These are phyloP conservation scores for Parazoanthus swiftii DNA, from an alignment of 92 coral and sea anemone genomes.

Conservation along the genomic window DNA sequence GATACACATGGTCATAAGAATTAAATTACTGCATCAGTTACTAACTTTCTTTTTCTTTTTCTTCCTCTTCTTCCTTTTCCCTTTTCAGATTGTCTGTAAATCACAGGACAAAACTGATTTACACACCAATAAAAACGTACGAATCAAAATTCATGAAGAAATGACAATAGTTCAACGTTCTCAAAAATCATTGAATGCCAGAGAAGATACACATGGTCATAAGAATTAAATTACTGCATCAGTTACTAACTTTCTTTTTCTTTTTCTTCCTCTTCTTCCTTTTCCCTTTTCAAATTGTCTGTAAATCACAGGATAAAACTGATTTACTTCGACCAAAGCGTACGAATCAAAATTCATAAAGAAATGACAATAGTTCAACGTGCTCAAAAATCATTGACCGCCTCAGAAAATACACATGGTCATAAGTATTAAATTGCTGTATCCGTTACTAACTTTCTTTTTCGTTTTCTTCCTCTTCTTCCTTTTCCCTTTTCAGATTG, in stretches of 20 bases:
- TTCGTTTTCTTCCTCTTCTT: conserved; percentile 17
- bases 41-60: conserved; percentile 34
- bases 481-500: conserved; percentile 28
- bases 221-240: neutral
- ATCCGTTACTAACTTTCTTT: conserved; percentile 32
- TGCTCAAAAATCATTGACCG: too few species aligned
- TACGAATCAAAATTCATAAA: too few species aligned
- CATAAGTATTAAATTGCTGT: neutral
- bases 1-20: too few species aligned
- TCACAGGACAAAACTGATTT: neutral
- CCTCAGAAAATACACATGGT: too few species aligned
- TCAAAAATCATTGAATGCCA: too few species aligned
- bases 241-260: conserved; percentile 36
- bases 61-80: conserved; percentile 25
- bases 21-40: neutral
- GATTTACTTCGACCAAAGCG: neutral
- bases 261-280: conserved; percentile 18
- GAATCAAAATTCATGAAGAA: too few species aligned
- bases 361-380: neutral
- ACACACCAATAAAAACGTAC: too few species aligned
- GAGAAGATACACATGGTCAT: too few species aligned
- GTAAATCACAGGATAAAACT: neutral
- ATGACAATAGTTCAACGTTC: neutral
- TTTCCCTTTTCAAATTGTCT: conserved; percentile 31
- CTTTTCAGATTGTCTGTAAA: conserved; percentile 36